phyloP scores from a whole-genome alignment of 2,888 invertebrate species.

The Cancer borealis region DNA sequence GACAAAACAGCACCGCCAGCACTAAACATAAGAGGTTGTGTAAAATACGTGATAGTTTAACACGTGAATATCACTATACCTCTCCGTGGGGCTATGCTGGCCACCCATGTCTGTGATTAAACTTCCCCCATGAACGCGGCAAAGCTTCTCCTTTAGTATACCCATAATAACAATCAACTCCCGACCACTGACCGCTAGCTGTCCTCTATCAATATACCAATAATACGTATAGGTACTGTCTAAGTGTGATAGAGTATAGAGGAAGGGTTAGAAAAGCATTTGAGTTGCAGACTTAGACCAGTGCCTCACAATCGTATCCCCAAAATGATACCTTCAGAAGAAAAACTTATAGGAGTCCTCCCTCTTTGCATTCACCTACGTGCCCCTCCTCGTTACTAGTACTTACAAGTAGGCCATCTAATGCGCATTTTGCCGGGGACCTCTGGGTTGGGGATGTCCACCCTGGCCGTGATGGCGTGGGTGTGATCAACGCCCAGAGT shows the following conservation, averaged over 20 bases:
- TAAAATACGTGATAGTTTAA: not conserved
- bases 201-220: no score
- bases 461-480: conserved; percentile 88
- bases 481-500: conserved; percentile 89
- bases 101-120: not conserved
- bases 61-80: not conserved
- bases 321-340: no score
- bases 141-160: no score
- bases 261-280: no score
- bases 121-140: not conserved
- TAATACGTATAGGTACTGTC: no score
- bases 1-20: not conserved
- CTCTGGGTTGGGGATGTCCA: conserved; percentile 83
- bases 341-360: not conserved
- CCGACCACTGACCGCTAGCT: no score
- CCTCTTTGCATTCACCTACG: not conserved
- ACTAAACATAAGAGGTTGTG: not conserved
- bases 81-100: not conserved
- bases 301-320: no score
- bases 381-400: not conserved
- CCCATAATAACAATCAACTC: no score
- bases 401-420: conserved; percentile 90
- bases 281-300: no score
- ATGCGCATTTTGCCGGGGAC: conserved; percentile 87
- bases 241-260: no score